Conservation (phyloP, 2,113 vertebrate species). For the Alosa alosa region DNA sequence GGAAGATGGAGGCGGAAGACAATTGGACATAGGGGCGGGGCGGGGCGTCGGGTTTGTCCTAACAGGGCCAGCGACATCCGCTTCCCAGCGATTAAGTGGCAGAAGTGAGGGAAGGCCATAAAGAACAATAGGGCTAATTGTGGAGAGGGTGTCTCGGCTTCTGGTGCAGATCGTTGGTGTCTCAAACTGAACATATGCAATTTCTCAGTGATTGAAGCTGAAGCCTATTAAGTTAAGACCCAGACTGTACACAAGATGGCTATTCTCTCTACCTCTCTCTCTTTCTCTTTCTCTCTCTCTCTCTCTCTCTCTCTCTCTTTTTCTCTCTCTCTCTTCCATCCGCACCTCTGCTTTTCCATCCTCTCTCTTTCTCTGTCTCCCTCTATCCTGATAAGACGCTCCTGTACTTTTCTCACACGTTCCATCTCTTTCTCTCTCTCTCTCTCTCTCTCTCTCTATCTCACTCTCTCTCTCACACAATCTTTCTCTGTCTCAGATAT, state of each 20-base stretch:
- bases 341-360: slow-evolving; percentile 26
- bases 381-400: background rate
- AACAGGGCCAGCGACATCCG: slow-evolving; percentile 36
- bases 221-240: slow-evolving; percentile 37
- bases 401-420: no score
- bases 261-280: slow-evolving; percentile 12
- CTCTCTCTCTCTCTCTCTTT: background rate
- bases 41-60: slow-evolving; percentile 26
- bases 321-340: background rate
- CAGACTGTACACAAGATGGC: slow-evolving; percentile 27
- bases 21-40: background rate
- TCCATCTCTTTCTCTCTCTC: background rate
- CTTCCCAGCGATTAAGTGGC: slow-evolving; percentile 38
- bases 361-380: background rate
- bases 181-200: slow-evolving; percentile 35
- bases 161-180: slow-evolving; percentile 28
- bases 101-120: slow-evolving; percentile 15
- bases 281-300: background rate
- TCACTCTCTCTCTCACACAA: slow-evolving; percentile 12
- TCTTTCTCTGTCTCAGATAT: slow-evolving; percentile 4
- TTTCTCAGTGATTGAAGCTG: slow-evolving; percentile 37
- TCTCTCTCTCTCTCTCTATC: background rate
- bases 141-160: slow-evolving; percentile 44
- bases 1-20: background rate
- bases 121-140: slow-evolving; percentile 40